Percentiles rank a stretch among this genome's conserved stretches.
Conservation (phyloP, 2,888 invertebrate genomes). For the Salpingus planirostris region DNA sequence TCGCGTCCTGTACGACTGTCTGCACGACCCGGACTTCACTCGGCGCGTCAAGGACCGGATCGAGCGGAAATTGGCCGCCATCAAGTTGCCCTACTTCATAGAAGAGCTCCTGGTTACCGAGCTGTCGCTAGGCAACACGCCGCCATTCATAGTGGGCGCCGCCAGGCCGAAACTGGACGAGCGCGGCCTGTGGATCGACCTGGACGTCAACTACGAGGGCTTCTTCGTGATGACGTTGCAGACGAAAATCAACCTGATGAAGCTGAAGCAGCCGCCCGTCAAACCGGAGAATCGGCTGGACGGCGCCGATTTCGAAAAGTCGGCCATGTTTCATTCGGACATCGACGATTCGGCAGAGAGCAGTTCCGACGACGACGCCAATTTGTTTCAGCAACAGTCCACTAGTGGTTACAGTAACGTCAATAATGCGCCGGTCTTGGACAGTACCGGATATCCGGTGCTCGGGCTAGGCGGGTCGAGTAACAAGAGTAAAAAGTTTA, state of each 20-base stretch:
- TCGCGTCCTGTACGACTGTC: slow-evolving; percentile 73
- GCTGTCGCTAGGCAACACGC: slow-evolving; percentile 60
- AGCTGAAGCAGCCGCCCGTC: slow-evolving; percentile 45
- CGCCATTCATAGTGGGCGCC: slow-evolving; percentile 57
- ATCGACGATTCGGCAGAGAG: slow-evolving; percentile 75
- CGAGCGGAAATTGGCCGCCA: slow-evolving; percentile 76
- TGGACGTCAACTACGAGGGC: slow-evolving; percentile 73
- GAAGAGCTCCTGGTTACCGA: slow-evolving; percentile 71
- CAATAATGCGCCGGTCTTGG: slow-evolving; percentile 5
- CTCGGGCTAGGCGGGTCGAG: slow-evolving; percentile 17
- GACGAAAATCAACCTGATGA: slow-evolving; percentile 79
- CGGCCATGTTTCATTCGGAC: slow-evolving; percentile 65
- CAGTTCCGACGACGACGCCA: slow-evolving; percentile 61
- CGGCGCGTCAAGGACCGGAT: slow-evolving; percentile 65
- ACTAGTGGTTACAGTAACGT: not conserved
- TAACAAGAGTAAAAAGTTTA: slow-evolving; percentile 54
- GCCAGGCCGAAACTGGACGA: slow-evolving; percentile 63
- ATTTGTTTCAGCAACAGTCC: slow-evolving; percentile 6
- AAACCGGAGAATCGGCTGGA: not conserved
- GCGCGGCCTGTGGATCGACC: slow-evolving; percentile 81
- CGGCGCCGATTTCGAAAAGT: too few species aligned
- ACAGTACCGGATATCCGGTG: slow-evolving; percentile 8
- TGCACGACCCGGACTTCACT: slow-evolving; percentile 62
- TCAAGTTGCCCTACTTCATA: slow-evolving; percentile 84
- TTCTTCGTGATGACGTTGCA: slow-evolving; percentile 72